These are phyloP conservation scores for Cerastoderma edule DNA, from an alignment of 2,888 invertebrate species.

Conservation along the genomic window DNA sequence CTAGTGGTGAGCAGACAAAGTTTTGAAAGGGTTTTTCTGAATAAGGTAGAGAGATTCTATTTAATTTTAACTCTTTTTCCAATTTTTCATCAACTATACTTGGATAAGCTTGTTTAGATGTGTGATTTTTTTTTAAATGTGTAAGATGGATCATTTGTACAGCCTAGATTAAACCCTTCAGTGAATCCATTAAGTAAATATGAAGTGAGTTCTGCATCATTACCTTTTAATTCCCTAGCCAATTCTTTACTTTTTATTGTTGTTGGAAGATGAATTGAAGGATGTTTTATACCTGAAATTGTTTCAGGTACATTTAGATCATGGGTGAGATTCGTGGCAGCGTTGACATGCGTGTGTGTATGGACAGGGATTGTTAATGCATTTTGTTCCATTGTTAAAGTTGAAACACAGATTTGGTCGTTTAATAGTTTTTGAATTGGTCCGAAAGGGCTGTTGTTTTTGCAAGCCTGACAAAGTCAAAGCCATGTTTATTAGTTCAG, in stretches of 20 bases:
- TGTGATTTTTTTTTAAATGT: constrained; percentile 23
- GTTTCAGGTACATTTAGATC: too few relatives aligned
- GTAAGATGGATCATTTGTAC: background rate
- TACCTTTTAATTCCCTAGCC: constrained; percentile 16
- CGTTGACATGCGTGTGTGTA: too few relatives aligned
- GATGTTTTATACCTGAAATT: too few relatives aligned
- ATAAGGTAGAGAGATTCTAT: constrained; percentile 35
- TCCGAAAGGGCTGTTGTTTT: too few relatives aligned
- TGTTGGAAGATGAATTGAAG: too few relatives aligned
- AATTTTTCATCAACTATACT: constrained; percentile 33
- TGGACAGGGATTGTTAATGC: too few relatives aligned
- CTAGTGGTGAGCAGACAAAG: constrained; percentile 41
- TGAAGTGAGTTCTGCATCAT: constrained; percentile 4
- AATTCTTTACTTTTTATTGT: constrained; percentile 20
- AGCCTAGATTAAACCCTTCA: constrained; percentile 32
- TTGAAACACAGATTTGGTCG: too few relatives aligned
- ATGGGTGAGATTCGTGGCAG: too few relatives aligned
- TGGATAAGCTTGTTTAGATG: constrained; percentile 18
- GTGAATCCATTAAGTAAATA: constrained; percentile 31
- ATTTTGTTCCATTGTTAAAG: too few relatives aligned
- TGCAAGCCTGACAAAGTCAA: too few relatives aligned
- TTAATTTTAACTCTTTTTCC: constrained; percentile 21
- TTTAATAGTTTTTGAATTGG: too few relatives aligned
- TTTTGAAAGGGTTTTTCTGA: constrained; percentile 24
- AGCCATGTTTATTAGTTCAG: background rate